Percentiles rank a stretch among this genome's conserved stretches.
Evolutionary conservation across 2,113 vertebrate genomes (phyloP).

Genomic region (Cervus canadensis): DNA sequence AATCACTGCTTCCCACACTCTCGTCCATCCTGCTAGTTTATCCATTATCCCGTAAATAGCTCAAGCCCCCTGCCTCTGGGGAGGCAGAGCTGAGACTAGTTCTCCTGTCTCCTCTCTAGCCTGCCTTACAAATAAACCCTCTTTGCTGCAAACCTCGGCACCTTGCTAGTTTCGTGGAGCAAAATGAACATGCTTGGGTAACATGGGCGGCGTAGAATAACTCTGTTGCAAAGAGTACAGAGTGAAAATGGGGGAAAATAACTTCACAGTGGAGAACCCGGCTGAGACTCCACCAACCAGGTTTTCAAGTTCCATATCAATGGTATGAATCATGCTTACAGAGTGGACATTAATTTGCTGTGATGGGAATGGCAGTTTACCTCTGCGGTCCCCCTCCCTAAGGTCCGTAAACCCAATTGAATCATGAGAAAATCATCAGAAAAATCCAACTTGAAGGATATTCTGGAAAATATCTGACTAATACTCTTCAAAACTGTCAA

Average conservation of each 20-base stretch:
- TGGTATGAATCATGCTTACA: rapidly evolving
- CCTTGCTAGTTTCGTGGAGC: background rate
- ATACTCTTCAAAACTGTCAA: background rate
- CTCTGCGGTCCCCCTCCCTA: background rate
- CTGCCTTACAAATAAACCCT: background rate
- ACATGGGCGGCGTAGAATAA: background rate
- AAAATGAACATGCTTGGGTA: background rate
- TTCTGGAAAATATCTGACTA: background rate
- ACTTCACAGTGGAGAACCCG: background rate
- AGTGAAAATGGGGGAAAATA: background rate
- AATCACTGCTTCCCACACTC: background rate
- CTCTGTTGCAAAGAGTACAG: background rate
- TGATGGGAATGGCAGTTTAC: background rate
- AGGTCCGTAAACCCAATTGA: background rate
- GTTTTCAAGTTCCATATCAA: background rate
- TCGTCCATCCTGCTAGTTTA: background rate
- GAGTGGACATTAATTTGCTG: background rate
- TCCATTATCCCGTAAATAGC: background rate
- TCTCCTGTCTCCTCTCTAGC: background rate
- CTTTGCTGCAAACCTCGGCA: background rate
- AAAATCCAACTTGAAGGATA: background rate
- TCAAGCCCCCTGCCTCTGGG: background rate
- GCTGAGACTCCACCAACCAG: background rate
- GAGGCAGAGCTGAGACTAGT: background rate
- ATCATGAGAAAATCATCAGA: background rate